phyloP scores from a whole-genome alignment of 2,888 invertebrate species.

The Phaonia tiefii region DNA sequence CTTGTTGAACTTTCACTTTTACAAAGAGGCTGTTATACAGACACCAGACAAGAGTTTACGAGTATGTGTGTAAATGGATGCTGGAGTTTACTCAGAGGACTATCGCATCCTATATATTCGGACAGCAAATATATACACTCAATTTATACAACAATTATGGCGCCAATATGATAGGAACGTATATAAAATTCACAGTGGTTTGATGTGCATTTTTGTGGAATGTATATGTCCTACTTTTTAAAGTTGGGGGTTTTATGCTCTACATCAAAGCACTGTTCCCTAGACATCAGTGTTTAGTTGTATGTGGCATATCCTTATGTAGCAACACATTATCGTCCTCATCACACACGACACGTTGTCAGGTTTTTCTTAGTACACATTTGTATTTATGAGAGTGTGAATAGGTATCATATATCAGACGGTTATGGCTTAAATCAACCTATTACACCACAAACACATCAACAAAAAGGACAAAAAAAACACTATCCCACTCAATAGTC shows the following conservation, averaged over 20 bases:
- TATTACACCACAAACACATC: too few relatives aligned
- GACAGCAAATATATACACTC: conserved; percentile 34
- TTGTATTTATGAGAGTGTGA: too few relatives aligned
- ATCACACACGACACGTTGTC: too few relatives aligned
- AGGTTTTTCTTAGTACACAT: too few relatives aligned
- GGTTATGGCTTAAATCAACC: too few relatives aligned
- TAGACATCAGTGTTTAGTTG: too few relatives aligned
- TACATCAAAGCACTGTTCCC: conserved; percentile 1
- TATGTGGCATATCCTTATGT: neutral
- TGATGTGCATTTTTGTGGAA: conserved; percentile 22
- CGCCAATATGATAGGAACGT: conserved; percentile 47
- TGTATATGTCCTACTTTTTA: neutral
- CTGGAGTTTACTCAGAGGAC: too few relatives aligned
- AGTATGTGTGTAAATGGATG: neutral
- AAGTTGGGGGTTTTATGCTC: conserved; percentile 1
- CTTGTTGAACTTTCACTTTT: conserved; percentile 16
- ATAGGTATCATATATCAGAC: too few relatives aligned
- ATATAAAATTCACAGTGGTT: too few relatives aligned
- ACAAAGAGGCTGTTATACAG: too few relatives aligned
- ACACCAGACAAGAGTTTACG: neutral
- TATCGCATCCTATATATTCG: neutral
- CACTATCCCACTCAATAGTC: neutral
- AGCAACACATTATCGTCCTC: neutral
- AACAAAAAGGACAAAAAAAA: neutral
- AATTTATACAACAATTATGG: conserved; percentile 49